Evolutionary conservation across 2,888 invertebrate genomes (phyloP), one percentile per base, ranked within the genome.

Genomic region (Diploptera punctata): DNA sequence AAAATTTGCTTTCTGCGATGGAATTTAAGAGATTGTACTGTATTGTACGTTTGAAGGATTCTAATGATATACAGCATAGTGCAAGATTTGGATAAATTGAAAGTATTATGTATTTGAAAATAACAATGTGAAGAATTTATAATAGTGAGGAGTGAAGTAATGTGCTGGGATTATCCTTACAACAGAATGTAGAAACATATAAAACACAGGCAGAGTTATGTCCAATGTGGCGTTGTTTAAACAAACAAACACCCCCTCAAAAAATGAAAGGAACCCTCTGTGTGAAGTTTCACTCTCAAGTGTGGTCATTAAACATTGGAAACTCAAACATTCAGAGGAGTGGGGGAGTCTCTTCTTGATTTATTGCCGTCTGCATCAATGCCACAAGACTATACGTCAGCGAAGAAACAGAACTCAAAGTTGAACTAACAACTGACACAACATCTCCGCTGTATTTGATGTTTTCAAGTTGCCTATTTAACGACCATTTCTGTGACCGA

Each of bases 201-300:
- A n/a, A n/a, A n/a, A n/a, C n/a, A n/a, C n/a, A n/a, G n/a, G n/a
- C n/a, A n/a, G n/a, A n/a, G n/a, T n/a, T n/a, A n/a, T 57, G 57
- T 29, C 57, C 57, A 57, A 57, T 16, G 57, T 57, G 57, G 57
- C 29, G 57, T 29, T 57, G 29, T 57, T 57, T 57, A 29, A 57
- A 57, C 57, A 57, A 57, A 57, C 29, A 57, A 52, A 57, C 31
- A 57, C 57, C 29, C 54, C 29, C 57, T 33, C 5, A 33, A 33
- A 57, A 52, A 49, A 68, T 68, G 68, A 68, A 68, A 68, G 54
- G 38, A 38, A 54, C 38, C 60, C 54, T 72, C 69, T 69, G 43
- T 54, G 65, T 65, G 62, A 70, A 65, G 67, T 69, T 67, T 73
- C 67, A 31, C 57, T 73, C 67, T 70, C 73, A 73, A 73, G 73